These are phyloP conservation scores for Sclerodermus sp. DNA, from an alignment of 2,888 invertebrate genomes.

Conservation along the genomic window DNA sequence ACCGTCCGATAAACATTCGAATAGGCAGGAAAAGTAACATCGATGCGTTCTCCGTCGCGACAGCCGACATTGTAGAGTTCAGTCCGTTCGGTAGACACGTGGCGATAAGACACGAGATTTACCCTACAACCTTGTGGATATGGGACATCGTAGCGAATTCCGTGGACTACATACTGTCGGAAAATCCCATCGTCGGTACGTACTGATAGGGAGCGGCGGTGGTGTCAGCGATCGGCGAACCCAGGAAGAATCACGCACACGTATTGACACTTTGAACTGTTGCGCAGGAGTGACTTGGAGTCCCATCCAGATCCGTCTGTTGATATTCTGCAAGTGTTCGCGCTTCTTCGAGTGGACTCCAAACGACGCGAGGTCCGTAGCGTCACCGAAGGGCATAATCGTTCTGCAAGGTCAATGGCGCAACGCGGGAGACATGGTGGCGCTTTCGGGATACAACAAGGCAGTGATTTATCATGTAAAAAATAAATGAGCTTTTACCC, in stretches of 20 bases:
- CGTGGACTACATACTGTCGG: conserved; percentile 46
- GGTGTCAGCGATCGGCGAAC: not conserved
- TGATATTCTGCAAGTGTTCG: conserved; percentile 42
- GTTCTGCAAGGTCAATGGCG: conserved; percentile 45
- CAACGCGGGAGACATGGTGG: conserved; percentile 32
- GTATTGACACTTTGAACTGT: conserved; percentile 2
- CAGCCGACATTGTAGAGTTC: conserved; percentile 46
- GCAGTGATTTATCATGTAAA: conserved; percentile 24
- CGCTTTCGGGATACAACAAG: conserved; percentile 49
- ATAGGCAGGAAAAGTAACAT: conserved; percentile 32
- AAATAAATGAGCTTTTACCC: too few relatives aligned
- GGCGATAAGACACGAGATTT: conserved; percentile 47
- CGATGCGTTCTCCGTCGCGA: conserved; percentile 32
- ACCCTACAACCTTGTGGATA: conserved; percentile 50
- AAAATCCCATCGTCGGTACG: conserved; percentile 44
- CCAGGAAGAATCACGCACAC: not conserved
- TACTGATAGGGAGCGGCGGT: not conserved
- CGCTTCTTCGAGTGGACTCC: conserved; percentile 46
- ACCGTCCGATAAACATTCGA: conserved; percentile 47
- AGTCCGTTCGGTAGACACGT: conserved; percentile 49
- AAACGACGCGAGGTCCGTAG: conserved; percentile 28
- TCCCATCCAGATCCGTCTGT: conserved; percentile 31
- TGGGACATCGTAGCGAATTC: conserved; percentile 46
- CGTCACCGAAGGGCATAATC: conserved; percentile 41
- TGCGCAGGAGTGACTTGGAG: conserved; percentile 44